phyloP scores from a whole-genome alignment of 2,888 invertebrate genomes.

The Tetheella fluctuosa region DNA sequence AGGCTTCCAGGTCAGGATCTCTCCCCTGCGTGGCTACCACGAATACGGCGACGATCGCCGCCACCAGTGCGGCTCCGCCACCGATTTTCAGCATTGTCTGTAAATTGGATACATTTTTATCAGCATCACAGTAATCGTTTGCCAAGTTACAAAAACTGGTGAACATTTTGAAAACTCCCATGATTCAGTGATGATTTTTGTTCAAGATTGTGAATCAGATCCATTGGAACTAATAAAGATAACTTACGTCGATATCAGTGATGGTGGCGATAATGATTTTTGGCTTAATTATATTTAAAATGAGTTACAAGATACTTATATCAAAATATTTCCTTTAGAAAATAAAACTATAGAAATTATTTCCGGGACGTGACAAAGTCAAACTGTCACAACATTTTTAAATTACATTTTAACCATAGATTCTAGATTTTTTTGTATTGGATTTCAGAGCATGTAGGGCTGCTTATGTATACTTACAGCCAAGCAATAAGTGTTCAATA shows the following conservation, averaged over 20 bases:
- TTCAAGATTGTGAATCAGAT: no score
- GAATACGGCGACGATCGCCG: conserved; percentile 78
- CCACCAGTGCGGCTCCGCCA: conserved; percentile 72
- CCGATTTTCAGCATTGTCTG: conserved; percentile 81
- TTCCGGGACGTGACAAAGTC: neutral
- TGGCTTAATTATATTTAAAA: neutral
- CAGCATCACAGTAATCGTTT: neutral
- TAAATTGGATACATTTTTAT: conserved; percentile 16
- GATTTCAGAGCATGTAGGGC: no score
- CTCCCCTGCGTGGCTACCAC: conserved; percentile 79
- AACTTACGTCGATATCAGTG: neutral
- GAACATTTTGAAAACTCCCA: no score
- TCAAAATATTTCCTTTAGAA: conserved; percentile 3
- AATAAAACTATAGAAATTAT: conserved; percentile 2
- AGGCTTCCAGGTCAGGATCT: conserved; percentile 80
- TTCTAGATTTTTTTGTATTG: neutral
- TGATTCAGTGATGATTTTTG: no score
- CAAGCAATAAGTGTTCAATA: no score
- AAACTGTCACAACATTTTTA: neutral
- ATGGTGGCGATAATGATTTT: neutral
- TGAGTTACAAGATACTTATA: neutral
- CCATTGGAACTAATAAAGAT: neutral
- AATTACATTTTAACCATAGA: neutral
- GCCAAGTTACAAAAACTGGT: no score
- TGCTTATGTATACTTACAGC: no score